Evolutionary conservation across 2,797 vertebrate genomes (phyloP), one percentile per base, ranked within the genome.

Genomic region (Phataginus tricuspis): DNA sequence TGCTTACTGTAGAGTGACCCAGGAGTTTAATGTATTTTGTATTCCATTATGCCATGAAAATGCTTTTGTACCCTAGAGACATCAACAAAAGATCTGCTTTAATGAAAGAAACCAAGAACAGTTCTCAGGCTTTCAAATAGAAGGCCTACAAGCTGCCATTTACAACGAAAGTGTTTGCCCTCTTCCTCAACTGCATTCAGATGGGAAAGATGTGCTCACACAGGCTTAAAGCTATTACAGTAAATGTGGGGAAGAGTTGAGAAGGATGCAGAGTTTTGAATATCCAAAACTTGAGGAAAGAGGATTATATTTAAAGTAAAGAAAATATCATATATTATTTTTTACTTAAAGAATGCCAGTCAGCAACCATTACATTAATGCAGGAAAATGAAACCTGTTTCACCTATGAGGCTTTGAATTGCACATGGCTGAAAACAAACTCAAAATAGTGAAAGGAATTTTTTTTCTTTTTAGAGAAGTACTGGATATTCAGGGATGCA

Each of bases 21-120:
- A 25, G 74, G 66, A 96, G 72, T 86, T 90, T 95, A 97, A 96
- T 91, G 92, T 49, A 61, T 55, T 96, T 94, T 95, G 69, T 78
- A 96, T 45, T 93, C 92, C 66, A 90, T 96, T 91, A 93, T 37
- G 31, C 42, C 63, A 59, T 37, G 83, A 94, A 96, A 95, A 97
- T 82, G 94, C 71, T 80, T 83, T 79, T 90, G 61, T 86, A 83
- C 94, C 88, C 94, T 77, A 72, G 74, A 91, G 91, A 87, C 77
- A 94, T 31, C 63, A 80, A 93, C 71, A 59, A 59, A 96, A 94
- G 74, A 94, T 83, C 39, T 92, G 53, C 77, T 95, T 94, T 96
- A 91, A 95, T 94, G 90, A 95, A 96, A 91, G 68, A 29, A 96
- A 92, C 31, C 23, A 34, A 93, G 51, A 49, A n/a, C 49, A 23